Evolutionary conservation across 2,113 vertebrate genomes (phyloP).

Genomic region (Origma solitaria): DNA sequence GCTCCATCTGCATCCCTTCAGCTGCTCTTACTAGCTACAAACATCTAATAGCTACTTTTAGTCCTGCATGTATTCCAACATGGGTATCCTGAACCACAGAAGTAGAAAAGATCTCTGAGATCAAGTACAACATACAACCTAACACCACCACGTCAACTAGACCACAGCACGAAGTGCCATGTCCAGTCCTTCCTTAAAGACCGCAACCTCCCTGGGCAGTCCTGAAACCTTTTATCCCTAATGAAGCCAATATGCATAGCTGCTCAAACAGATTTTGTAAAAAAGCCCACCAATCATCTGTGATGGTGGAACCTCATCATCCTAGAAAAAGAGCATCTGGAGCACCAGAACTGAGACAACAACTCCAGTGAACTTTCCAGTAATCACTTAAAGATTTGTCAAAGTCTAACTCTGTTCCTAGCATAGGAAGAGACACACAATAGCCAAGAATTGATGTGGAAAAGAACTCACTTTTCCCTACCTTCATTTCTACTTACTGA

Average conservation of each 20-base stretch:
- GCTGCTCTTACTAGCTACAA: neutral
- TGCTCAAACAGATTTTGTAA: neutral
- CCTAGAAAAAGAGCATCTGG: neutral
- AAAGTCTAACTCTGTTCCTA: neutral
- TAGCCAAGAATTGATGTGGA: neutral
- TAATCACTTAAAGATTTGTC: neutral
- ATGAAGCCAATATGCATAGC: neutral
- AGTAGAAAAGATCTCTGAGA: neutral
- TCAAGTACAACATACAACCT: neutral
- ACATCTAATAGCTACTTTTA: neutral
- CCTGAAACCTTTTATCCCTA: neutral
- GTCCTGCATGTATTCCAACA: neutral
- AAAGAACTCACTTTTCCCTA: neutral
- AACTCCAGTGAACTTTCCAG: neutral
- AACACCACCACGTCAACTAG: neutral
- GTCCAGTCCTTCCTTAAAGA: neutral
- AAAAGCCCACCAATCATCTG: neutral
- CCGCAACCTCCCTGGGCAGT: neutral
- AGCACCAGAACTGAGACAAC: neutral
- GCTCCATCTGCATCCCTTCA: neutral
- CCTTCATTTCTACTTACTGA: neutral
- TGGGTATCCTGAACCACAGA: neutral
- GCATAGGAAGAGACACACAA: neutral
- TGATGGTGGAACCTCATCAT: neutral
- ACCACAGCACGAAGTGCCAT: neutral